Percentiles rank a stretch among this genome's conserved stretches.
Conservation (phyloP, 2,113 vertebrate genomes). For the Thunnus thynnus region DNA sequence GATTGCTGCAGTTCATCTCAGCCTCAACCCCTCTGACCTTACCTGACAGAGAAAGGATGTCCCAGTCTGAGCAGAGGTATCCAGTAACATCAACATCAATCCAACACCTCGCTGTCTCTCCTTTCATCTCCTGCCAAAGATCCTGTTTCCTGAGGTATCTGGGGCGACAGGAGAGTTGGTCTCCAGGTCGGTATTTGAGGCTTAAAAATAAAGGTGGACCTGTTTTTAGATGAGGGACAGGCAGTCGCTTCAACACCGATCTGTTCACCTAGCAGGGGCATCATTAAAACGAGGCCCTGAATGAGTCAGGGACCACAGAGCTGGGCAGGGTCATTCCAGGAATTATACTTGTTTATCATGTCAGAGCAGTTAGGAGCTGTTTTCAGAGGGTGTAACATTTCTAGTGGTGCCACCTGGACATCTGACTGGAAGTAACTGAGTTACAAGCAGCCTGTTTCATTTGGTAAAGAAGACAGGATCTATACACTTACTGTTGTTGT, state of each 20-base stretch:
- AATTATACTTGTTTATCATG: not conserved
- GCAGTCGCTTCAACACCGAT: not conserved
- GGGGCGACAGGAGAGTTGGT: slow-evolving; percentile 28
- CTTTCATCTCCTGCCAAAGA: slow-evolving; percentile 27
- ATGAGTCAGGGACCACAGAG: not conserved
- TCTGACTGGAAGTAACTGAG: not conserved
- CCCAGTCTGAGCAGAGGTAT: slow-evolving; percentile 19
- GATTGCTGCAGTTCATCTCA: not conserved
- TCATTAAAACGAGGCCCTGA: not conserved
- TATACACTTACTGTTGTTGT: too few species aligned
- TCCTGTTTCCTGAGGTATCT: slow-evolving; percentile 55
- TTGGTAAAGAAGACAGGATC: too few species aligned
- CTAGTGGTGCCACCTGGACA: not conserved
- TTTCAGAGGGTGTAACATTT: not conserved
- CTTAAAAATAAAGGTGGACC: slow-evolving; percentile 39
- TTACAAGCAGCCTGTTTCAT: too few species aligned
- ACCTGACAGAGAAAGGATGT: slow-evolving; percentile 20
- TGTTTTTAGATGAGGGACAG: slow-evolving; percentile 48
- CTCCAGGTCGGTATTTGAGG: slow-evolving; percentile 46
- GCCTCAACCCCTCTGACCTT: slow-evolving; percentile 18
- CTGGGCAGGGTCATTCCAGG: not conserved
- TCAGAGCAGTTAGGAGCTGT: not conserved
- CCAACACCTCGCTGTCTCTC: not conserved
- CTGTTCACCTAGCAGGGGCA: not conserved
- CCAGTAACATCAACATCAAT: slow-evolving; percentile 29